Evolutionary conservation across 1,140 invertebrate species (phyloP).

Genomic region (Drosophila kurseongensis): DNA sequence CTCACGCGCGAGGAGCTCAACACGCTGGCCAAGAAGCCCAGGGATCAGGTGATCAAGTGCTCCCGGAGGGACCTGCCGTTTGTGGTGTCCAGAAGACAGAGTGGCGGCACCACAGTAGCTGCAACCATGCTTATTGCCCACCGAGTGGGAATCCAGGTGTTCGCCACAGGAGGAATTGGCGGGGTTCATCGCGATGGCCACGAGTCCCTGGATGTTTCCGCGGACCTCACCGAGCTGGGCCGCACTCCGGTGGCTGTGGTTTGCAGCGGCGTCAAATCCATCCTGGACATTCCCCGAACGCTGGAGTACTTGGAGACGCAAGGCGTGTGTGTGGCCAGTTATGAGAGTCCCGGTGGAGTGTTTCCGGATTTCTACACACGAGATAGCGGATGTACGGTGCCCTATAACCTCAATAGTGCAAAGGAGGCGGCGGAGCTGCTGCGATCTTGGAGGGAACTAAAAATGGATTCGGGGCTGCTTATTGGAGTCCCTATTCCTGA

Average conservation of each 20-base stretch:
- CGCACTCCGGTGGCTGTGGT: conserved; percentile 94
- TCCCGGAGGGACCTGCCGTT: conserved; percentile 95
- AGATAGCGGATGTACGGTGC: conserved; percentile 89
- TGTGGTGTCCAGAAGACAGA: conserved; percentile 88
- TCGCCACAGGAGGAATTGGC: conserved; percentile 96
- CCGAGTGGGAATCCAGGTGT: conserved; percentile 93
- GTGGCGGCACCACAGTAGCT: conserved; percentile 98
- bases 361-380: conserved; percentile 97
- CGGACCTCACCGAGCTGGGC: conserved; percentile 96
- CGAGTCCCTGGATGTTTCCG: conserved; percentile 95
- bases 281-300: conserved; percentile 97
- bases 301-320: conserved; percentile 98
- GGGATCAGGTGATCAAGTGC: conserved; percentile 87
- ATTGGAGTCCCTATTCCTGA: conserved; percentile 96
- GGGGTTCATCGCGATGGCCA: conserved; percentile 97
- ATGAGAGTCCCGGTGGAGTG: conserved; percentile 82
- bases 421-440: conserved; percentile 91
- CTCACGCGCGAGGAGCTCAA: conserved; percentile 88
- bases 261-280: conserved; percentile 98
- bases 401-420: conserved; percentile 88
- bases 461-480: conserved; percentile 92
- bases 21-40: conserved; percentile 86
- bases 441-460: conserved; percentile 86
- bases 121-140: conserved; percentile 95
- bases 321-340: conserved; percentile 95